A percentile compares a stretch with the other conserved stretches of the same genome.
These are phyloP conservation scores for Nymphalis c-album DNA, from an alignment of 2,888 invertebrate genomes.

Conservation along the genomic window DNA sequence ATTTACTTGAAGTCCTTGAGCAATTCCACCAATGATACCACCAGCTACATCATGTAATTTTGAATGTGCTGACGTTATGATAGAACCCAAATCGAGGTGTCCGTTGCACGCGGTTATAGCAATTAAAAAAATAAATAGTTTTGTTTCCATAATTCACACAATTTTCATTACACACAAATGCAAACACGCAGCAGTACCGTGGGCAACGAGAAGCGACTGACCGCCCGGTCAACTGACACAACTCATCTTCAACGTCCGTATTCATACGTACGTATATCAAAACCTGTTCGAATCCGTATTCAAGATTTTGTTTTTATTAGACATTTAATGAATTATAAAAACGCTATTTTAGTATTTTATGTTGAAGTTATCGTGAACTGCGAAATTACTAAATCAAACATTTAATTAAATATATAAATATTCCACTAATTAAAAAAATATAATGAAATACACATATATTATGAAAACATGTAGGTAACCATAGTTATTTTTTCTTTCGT, in stretches of 20 bases:
- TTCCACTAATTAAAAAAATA: no score
- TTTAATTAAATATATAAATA: no score
- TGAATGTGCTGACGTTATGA: conserved; percentile 22
- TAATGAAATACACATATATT: no score
- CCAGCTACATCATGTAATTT: conserved; percentile 53
- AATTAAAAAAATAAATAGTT: conserved; percentile 36
- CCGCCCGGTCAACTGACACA: conserved; percentile 48
- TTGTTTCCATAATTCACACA: conserved; percentile 28
- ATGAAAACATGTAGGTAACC: no score
- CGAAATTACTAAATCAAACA: neutral
- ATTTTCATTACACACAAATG: neutral
- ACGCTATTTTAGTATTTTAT: neutral
- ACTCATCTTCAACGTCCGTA: conserved; percentile 44
- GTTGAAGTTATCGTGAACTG: neutral
- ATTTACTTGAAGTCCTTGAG: conserved; percentile 48
- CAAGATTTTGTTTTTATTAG: conserved; percentile 14
- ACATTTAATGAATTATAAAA: neutral
- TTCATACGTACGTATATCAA: conserved; percentile 32
- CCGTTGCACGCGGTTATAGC: conserved; percentile 35
- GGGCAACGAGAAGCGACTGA: conserved; percentile 38
- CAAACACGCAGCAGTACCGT: conserved; percentile 19
- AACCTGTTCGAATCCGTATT: conserved; percentile 37
- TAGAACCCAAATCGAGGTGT: conserved; percentile 21
- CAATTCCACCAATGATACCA: conserved; percentile 52
- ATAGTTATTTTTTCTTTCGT: no score